Conservation (phyloP, 2,797 vertebrate genomes). For the Odontamblyopus lacepedii region DNA sequence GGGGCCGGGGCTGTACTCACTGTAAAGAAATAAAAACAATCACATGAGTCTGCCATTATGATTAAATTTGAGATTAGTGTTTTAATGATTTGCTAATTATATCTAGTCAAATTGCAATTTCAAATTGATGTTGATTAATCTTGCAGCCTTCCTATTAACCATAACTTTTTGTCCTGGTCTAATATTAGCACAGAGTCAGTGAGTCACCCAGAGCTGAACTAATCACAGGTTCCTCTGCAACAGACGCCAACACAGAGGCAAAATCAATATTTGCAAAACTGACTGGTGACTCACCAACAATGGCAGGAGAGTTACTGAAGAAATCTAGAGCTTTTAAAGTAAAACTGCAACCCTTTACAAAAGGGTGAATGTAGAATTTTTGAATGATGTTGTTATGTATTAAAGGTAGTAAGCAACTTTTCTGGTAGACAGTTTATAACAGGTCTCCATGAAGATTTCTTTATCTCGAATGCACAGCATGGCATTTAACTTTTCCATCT, state of each 20-base stretch:
- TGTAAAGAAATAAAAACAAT: conserved; percentile 63
- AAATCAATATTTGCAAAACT: conserved; percentile 53
- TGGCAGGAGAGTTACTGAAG: neutral
- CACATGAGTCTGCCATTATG: conserved; percentile 5
- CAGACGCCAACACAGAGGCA: conserved; percentile 19
- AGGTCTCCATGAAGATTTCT: too few relatives aligned
- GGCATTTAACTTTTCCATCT: too few relatives aligned
- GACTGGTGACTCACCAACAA: conserved; percentile 50
- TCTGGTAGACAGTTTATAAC: too few relatives aligned
- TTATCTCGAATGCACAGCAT: too few relatives aligned
- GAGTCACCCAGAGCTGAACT: conserved; percentile 49
- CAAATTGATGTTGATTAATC: too few relatives aligned
- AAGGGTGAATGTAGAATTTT: too few relatives aligned
- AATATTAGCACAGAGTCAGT: conserved; percentile 48
- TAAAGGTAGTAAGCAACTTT: too few relatives aligned
- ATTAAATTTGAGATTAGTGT: too few relatives aligned
- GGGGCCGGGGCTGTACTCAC: conserved; percentile 94
- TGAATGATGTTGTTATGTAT: too few relatives aligned
- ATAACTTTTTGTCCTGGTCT: conserved; percentile 22
- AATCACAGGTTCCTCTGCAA: conserved; percentile 32
- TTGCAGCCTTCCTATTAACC: neutral
- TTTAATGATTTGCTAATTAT: too few relatives aligned
- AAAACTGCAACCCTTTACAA: too few relatives aligned
- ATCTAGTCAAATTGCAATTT: too few relatives aligned
- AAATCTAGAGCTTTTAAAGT: neutral